Evolutionary conservation across 2,113 vertebrate genomes (phyloP).

Genomic region (Pachycephala philippinensis): DNA sequence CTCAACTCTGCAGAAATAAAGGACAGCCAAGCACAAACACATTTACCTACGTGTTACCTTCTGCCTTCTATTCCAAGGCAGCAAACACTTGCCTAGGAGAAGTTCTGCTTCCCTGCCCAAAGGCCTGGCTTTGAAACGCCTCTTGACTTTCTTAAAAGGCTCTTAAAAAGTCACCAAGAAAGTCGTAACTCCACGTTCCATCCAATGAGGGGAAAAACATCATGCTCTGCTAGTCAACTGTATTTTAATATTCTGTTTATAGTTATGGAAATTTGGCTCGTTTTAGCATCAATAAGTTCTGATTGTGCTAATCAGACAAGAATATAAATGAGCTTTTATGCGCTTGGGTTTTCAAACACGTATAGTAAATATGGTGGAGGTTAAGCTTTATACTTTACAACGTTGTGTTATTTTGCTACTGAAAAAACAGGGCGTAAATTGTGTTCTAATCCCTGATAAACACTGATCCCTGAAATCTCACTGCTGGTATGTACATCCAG

Average conservation of each 20-base stretch:
- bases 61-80: not conserved
- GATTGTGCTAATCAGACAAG: constrained; percentile 40
- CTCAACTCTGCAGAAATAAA: not conserved
- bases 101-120: not conserved
- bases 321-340: constrained; percentile 39
- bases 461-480: constrained; percentile 17
- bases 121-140: not conserved
- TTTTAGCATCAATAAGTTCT: constrained; percentile 49
- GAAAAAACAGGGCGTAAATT: constrained; percentile 22
- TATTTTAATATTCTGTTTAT: constrained; percentile 30
- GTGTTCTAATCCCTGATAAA: constrained; percentile 47
- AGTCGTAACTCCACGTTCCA: not conserved
- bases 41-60: fast-evolving
- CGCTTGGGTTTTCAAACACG: not conserved
- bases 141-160: not conserved
- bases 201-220: not conserved
- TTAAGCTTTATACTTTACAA: constrained; percentile 40
- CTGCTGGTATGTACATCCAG: not conserved
- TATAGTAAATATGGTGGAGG: constrained; percentile 27
- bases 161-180: not conserved
- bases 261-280: constrained; percentile 6
- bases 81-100: not conserved
- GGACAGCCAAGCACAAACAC: not conserved
- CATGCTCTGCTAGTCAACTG: not conserved
- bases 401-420: not conserved